These are phyloP conservation scores for Lithosia quadra DNA, from an alignment of 2,888 invertebrate species.

Conservation along the genomic window DNA sequence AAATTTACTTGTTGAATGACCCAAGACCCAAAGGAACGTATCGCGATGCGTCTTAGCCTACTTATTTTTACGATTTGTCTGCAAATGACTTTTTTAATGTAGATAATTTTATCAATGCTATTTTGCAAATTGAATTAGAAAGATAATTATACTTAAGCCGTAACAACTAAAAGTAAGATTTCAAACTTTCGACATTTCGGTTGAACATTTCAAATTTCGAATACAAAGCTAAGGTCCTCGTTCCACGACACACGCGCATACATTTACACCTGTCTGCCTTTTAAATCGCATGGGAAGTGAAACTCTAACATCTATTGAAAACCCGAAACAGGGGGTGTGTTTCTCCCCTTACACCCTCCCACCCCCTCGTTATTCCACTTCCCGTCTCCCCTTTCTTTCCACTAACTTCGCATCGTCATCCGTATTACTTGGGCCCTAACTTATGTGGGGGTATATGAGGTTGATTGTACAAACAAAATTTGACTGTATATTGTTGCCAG, in stretches of 20 bases:
- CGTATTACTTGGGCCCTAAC: constrained; percentile 86
- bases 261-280: constrained; percentile 79
- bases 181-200: constrained; percentile 10
- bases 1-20: no score
- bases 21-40: no score
- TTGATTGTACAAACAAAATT: constrained; percentile 44
- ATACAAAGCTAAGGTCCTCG: constrained; percentile 22
- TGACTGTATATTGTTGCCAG: constrained; percentile 16
- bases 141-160: no score
- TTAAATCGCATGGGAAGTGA: constrained; percentile 75
- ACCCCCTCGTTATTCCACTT: constrained; percentile 76
- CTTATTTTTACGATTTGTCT: no score
- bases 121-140: no score
- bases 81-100: no score
- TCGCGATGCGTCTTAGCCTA: no score
- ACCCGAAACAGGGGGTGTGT: constrained; percentile 83
- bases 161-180: not conserved
- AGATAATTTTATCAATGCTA: no score
- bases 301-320: constrained; percentile 86
- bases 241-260: constrained; percentile 42
- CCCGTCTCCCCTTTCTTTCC: constrained; percentile 84
- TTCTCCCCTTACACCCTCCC: constrained; percentile 49
- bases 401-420: constrained; percentile 86
- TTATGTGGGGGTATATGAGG: constrained; percentile 80
- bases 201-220: constrained; percentile 20